Evolutionary conservation across 2,113 vertebrate genomes (phyloP), one percentile per base, ranked within the genome.

Genomic region (Tonatia bakeri): DNA sequence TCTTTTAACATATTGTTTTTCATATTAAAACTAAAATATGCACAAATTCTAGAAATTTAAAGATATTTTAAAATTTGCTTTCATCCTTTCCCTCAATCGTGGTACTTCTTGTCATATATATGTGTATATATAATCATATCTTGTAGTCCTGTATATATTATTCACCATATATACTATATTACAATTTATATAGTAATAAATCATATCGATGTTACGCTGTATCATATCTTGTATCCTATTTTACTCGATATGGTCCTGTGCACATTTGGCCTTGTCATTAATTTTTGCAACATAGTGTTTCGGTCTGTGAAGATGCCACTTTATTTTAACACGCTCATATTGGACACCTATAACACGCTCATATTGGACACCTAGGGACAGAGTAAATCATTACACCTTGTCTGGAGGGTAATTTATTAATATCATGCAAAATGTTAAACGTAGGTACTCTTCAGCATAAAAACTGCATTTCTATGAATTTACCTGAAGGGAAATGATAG

Each of bases 1-100:
- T 92, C 89, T 69, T 45, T 94, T 90, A 95, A 67, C 20, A 24
- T 69, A n/a, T 64, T 86, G 36, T 26, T 85, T 96, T 96, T 92
- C 26, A 76, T 64, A 75, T 94, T 67, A 43, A 14, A 73, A 82
- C 15, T 91, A 80, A 94, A 79, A 69, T 75, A 56, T 22, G 13
- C 16, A 59, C 36, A 79, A 38, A 90, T 80, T 77, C 54, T 38
- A 76, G 20, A 28, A 52, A 47, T 67, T 50, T 76, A 54, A 91
- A 81, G 0, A 56, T 28, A 40, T 47, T 90, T 95, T 40, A 38
- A 70, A 59, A 33, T 87, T 38, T 50, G 1, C 47, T 89, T 54
- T 33, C 82, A 65, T 20, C 7, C 5, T 91, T 70, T 84, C 8
- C 31, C 31, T 61, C 10, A 13, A 4, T 85, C 61, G 15, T 77